Base-by-base conservation (phyloP, 2,113 vertebrate species). In the Prunella himalayana region DNA sequence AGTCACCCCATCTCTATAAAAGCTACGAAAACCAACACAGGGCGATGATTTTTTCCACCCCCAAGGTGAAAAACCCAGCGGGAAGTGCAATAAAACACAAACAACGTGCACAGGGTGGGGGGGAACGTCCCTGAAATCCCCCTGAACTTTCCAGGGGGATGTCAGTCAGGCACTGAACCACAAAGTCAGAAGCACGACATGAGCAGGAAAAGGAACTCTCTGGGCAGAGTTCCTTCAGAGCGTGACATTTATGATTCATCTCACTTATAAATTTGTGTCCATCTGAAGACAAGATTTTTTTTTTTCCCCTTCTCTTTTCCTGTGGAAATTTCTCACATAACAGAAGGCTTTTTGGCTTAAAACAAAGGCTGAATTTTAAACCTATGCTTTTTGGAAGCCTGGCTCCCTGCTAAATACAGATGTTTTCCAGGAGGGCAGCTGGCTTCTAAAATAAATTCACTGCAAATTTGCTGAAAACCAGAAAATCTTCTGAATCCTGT, bases 201-300 rank as follows among this genome's bases (percentile, higher is more conserved):
- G 70, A 91, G 82, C 85, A 94, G 90, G 82, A 90, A 94, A 90
- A 93, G 94, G 91, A 97, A 95, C 92, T 92, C 72, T 88, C 87
- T 30, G 87, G 75, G 66, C 82, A 85, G 24, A 63, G 94, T 63
- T 94, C 90, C 87, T 88, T 24, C 93, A 18, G 47, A 96, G 82
- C 68, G 10, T 95, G 95, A 96, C 92, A 95, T 86, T 94, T 75
- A 83, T 97, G 95, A 97, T 95, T 97, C 95, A 95, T 93, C 93
- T 86, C 60, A 30, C 93, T 33, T 33, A 83, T 51, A 94, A 96
- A 96, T 94, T 54, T 45, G 75, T 49, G 85, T 83, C 90, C 76
- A 81, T 66, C 75, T 79, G 39, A 96, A 94, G 82, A 90, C 50
- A 61, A 61, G 81, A 20, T 37, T 37, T 54, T 45, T 31, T 39